Evolutionary conservation across 2,888 invertebrate genomes (phyloP), one percentile per base, ranked within the genome.

Genomic region (Enchytraeus crypticus): DNA sequence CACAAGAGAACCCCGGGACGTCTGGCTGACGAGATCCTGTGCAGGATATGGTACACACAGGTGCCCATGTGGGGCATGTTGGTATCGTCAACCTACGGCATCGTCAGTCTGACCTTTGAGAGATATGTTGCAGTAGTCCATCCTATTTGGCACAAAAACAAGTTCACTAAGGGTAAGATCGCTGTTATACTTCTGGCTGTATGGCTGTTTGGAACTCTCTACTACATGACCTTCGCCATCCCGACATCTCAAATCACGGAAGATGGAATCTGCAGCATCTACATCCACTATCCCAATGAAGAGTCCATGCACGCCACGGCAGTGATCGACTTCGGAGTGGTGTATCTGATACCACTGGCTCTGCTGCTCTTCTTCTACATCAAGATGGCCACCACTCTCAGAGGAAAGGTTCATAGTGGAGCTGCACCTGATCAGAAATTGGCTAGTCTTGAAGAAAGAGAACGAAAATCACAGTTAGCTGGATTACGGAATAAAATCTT

Each of bases 71-170:
- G 63, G 63, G 32, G 57, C 3, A 43, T 57, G 21, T 51, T 65
- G 23, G 54, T 60, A 14, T 46, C 60, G 18, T 65, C 65, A 23
- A 64, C 61, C 27, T 65, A 60, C 51, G 60, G 60, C 49, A 51
- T 65, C 26, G 33, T 64, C 47, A 59, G 58, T 21, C 46, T 65
- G 38, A 65, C 64, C 23, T 29, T 65, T 21, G 65, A 65, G 45
- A 57, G 63, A 21, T 65, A 58, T 49, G 26, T 63, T 32, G 59
- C 60, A 5, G 55, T 65, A 27, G 59, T 65, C 21, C 53, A 61
- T 30, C 65, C 65, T 23, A 38, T 65, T 26, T 49, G 43, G 32
- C 63, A 65, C 59, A 63, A 57, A 47, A 26, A 21, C 1, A 30
- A 55, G 18, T 54, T 63, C 57, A 55, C 54, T 4, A 34, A 30